Evolutionary conservation across 2,113 vertebrate genomes (phyloP).

Genomic region (Steatornis caripensis): DNA sequence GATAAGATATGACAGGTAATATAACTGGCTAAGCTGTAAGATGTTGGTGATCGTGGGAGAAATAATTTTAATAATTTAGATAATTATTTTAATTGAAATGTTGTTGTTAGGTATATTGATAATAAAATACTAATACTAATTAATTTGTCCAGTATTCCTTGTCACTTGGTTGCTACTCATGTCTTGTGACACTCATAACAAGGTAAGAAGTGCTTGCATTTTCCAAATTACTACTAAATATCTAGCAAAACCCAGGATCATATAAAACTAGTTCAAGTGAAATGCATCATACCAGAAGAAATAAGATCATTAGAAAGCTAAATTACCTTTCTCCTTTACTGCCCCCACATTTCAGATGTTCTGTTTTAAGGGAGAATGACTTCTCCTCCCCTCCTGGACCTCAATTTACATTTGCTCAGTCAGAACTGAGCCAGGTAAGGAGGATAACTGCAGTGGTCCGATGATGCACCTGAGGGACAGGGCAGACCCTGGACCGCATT

Average conservation of each 20-base stretch:
- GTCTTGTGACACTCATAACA: too few relatives aligned
- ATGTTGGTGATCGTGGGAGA: too few relatives aligned
- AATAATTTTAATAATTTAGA: too few relatives aligned
- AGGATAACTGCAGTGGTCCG: not conserved
- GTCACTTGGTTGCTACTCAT: too few relatives aligned
- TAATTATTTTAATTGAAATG: too few relatives aligned
- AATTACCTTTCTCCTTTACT: not conserved
- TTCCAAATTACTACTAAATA: not conserved
- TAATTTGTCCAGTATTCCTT: too few relatives aligned
- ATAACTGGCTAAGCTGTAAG: too few relatives aligned
- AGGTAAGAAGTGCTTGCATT: not conserved
- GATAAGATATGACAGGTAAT: too few relatives aligned
- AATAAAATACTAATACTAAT: too few relatives aligned
- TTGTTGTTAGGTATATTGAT: too few relatives aligned
- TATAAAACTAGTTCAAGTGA: not conserved
- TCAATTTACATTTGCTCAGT: rapidly evolving
- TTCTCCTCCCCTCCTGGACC: not conserved
- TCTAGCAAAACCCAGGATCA: not conserved
- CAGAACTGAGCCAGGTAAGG: not conserved
- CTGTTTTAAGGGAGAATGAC: not conserved
- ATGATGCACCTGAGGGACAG: not conserved
- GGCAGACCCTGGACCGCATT: not conserved
- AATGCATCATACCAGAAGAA: not conserved
- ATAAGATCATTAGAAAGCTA: not conserved
- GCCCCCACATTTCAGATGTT: not conserved